A percentile compares a stretch with the other conserved stretches of the same genome.
Conservation (phyloP, 2,888 invertebrate species). For the Dendrolimus houi region DNA sequence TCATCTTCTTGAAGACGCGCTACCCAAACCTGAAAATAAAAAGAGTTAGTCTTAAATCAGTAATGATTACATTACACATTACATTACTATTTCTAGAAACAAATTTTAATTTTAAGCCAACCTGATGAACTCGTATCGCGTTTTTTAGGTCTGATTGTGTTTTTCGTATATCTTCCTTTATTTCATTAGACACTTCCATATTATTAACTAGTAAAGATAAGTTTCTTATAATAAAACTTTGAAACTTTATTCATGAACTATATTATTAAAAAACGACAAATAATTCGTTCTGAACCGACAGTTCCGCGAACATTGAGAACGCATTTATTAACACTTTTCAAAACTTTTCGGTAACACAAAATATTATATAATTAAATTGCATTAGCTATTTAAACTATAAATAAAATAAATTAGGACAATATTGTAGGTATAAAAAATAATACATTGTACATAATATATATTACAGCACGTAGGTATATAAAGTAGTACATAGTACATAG, state of each 20-base stretch:
- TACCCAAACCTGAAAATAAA: constrained; percentile 68
- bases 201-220: not conserved
- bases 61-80: too few relatives aligned
- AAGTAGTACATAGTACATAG: too few relatives aligned
- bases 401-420: too few relatives aligned
- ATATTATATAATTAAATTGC: too few relatives aligned
- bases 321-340: not conserved
- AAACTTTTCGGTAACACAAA: too few relatives aligned
- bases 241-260: not conserved
- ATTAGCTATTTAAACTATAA: too few relatives aligned
- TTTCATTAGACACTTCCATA: constrained; percentile 79
- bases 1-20: constrained; percentile 74
- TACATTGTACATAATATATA: too few relatives aligned
- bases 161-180: constrained; percentile 77
- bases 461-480: too few relatives aligned
- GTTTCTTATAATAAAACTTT: not conserved
- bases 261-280: too few relatives aligned
- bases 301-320: constrained; percentile 4
- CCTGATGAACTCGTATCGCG: constrained; percentile 80
- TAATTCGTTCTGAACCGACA: not conserved
- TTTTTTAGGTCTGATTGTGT: constrained; percentile 78
- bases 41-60: constrained; percentile 3
- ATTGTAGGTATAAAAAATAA: too few relatives aligned
- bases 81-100: too few relatives aligned
- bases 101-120: constrained; percentile 28